Percentiles rank a stretch among this genome's conserved stretches.
phyloP scores from a whole-genome alignment of 2,888 invertebrate genomes.

The Cerastis rubricosa region DNA sequence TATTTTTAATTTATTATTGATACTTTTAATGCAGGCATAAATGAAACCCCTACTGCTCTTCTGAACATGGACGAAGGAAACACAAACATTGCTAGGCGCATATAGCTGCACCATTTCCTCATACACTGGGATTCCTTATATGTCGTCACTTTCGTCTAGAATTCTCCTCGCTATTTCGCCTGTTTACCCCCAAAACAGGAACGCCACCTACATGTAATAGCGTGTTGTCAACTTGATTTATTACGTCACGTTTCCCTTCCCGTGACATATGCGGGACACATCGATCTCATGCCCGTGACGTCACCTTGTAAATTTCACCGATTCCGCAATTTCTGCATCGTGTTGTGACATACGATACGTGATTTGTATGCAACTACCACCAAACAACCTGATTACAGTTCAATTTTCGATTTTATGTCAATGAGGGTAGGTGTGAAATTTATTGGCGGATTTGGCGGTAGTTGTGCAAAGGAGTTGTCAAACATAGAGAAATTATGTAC shows the following conservation, averaged over 20 bases:
- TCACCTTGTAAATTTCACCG: conserved; percentile 57
- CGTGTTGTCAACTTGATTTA: conserved; percentile 63
- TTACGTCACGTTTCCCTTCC: conserved; percentile 52
- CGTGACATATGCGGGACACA: conserved; percentile 45
- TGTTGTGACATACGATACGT: conserved; percentile 53
- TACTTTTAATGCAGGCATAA: not conserved
- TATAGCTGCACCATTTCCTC: conserved; percentile 13
- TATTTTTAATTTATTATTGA: not conserved
- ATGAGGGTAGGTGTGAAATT: conserved; percentile 25
- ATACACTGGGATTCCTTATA: not conserved
- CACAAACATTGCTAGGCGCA: not conserved
- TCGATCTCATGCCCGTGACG: conserved; percentile 55
- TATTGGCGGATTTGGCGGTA: not conserved
- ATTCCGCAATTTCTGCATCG: conserved; percentile 43
- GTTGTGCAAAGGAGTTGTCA: conserved; percentile 40
- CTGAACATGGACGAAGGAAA: not conserved
- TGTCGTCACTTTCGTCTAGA: conserved; percentile 19
- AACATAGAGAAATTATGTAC: conserved; percentile 47
- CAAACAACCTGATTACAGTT: conserved; percentile 4
- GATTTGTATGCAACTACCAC: conserved; percentile 32
- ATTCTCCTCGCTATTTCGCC: conserved; percentile 28
- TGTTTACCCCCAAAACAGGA: conserved; percentile 38
- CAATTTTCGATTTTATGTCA: conserved; percentile 49
- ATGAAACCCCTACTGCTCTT: not conserved
- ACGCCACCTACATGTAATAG: conserved; percentile 29